phyloP scores from a whole-genome alignment of 2,113 vertebrate species.

The Lonchura striata region DNA sequence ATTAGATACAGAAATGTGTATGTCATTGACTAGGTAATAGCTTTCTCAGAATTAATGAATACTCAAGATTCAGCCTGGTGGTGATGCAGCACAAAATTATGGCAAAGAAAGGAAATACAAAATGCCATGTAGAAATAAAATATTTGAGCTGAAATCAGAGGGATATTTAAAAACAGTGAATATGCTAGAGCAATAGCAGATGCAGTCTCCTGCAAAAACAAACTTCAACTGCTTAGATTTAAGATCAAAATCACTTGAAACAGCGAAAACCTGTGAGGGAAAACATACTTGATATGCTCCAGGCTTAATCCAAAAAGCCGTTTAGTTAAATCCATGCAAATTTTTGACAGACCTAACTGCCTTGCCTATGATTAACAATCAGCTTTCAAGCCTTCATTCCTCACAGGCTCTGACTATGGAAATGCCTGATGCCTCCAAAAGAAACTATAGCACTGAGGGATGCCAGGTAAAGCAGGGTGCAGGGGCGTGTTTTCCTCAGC shows the following conservation, averaged over 20 bases:
- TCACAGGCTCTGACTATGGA: neutral
- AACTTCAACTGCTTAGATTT: neutral
- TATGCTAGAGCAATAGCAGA: neutral
- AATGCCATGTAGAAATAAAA: neutral
- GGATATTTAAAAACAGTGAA: neutral
- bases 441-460: neutral
- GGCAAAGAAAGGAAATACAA: neutral
- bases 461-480: neutral
- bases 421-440: neutral
- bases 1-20: neutral
- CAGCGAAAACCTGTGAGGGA: neutral
- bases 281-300: neutral
- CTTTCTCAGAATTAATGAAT: neutral
- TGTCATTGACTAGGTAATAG: neutral
- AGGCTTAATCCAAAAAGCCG: neutral
- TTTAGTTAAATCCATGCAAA: neutral
- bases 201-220: neutral
- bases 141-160: neutral
- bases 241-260: neutral
- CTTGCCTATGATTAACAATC: neutral
- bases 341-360: neutral
- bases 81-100: neutral
- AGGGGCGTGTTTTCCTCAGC: neutral
- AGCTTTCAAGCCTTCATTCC: neutral
- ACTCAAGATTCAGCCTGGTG: neutral